Conservation (phyloP, 2,113 vertebrate species). For the Aegithalos caudatus region DNA sequence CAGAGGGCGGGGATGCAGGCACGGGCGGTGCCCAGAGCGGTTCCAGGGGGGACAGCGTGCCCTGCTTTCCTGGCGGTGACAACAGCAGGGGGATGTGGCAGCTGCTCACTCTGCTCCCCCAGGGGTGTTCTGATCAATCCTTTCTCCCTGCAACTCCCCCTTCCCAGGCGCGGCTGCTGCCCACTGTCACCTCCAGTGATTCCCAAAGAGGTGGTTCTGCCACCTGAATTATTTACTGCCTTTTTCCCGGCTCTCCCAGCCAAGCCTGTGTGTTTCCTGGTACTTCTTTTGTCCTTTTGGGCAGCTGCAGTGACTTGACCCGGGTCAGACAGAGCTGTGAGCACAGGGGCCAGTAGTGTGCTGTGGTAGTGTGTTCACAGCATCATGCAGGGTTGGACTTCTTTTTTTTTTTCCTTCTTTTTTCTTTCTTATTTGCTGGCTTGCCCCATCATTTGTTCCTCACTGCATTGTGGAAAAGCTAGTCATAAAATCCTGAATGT, state of each 20-base stretch:
- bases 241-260: not conserved
- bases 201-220: not conserved
- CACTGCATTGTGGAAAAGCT: not conserved
- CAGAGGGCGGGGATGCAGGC: fast-evolving
- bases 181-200: not conserved
- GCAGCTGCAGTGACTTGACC: not conserved
- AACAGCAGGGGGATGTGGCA: not conserved
- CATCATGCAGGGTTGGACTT: not conserved
- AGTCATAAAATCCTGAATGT: not conserved
- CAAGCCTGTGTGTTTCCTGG: fast-evolving
- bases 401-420: too few species aligned
- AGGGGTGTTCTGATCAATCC: not conserved
- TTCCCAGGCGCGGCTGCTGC: not conserved
- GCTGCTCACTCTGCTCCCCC: not conserved
- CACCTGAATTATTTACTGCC: not conserved
- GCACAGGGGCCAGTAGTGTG: not conserved
- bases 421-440: not conserved
- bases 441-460: not conserved
- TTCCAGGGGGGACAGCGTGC: too few species aligned
- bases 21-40: fast-evolving
- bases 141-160: not conserved
- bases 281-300: not conserved
- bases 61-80: not conserved
- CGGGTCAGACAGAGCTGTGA: not conserved
- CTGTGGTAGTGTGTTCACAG: not conserved